Percentiles rank a stretch among this genome's conserved stretches.
These are phyloP conservation scores for Drosophila littoralis DNA, from an alignment of 1,140 invertebrate species.

Conservation along the genomic window DNA sequence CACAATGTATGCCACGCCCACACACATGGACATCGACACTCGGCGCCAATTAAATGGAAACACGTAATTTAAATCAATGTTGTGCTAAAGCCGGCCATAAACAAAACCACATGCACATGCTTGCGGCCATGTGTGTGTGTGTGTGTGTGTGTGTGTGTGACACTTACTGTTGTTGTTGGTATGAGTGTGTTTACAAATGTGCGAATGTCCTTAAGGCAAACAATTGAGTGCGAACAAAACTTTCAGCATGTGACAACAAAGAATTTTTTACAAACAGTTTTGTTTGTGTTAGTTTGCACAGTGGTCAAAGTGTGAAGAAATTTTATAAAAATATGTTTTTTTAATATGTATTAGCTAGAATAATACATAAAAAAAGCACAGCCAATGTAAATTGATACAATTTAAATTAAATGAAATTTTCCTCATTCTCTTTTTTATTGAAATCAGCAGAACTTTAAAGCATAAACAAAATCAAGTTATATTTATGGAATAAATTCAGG, in stretches of 20 bases:
- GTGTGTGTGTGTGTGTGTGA: conserved; percentile 18
- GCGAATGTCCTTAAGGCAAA: conserved; percentile 81
- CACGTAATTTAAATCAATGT: conserved; percentile 83
- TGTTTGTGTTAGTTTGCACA: conserved; percentile 54
- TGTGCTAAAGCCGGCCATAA: conserved; percentile 75
- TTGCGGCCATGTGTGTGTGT: conserved; percentile 54
- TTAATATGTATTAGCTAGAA: neutral
- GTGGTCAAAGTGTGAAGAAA: conserved; percentile 28
- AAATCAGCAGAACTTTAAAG: too few species aligned
- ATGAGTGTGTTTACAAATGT: conserved; percentile 77
- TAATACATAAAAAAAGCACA: neutral
- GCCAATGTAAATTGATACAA: too few species aligned
- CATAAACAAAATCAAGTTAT: too few species aligned
- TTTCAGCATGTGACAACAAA: conserved; percentile 77
- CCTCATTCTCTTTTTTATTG: too few species aligned
- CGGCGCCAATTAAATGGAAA: conserved; percentile 78
- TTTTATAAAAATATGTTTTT: neutral
- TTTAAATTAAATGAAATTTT: too few species aligned
- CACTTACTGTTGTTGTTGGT: conserved; percentile 23
- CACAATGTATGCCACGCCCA: conserved; percentile 30
- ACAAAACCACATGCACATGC: conserved; percentile 78
- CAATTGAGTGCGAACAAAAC: conserved; percentile 84
- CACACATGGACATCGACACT: conserved; percentile 66
- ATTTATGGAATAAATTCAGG: too few species aligned
- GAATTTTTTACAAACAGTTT: conserved; percentile 59